Evolutionary conservation across 2,888 invertebrate genomes (phyloP).

Genomic region (Drosophila tanythrix): DNA sequence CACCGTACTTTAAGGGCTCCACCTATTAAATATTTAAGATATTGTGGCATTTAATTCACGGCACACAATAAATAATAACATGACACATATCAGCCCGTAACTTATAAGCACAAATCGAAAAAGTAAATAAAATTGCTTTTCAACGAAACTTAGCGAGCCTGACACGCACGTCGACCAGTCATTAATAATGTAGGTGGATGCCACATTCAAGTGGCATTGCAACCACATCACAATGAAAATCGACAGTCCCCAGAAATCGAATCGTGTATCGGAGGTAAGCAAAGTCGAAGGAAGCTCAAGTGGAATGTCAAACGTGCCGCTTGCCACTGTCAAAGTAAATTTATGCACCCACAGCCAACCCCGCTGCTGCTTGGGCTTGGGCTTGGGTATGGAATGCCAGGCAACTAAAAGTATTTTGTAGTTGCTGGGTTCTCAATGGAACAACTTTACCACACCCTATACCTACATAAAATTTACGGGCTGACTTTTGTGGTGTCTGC

Average conservation of each 20-base stretch:
- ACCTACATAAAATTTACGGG: slow-evolving; percentile 30
- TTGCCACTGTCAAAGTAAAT: slow-evolving; percentile 79
- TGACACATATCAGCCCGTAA: slow-evolving; percentile 66
- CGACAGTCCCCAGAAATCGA: slow-evolving; percentile 43
- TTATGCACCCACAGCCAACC: slow-evolving; percentile 63
- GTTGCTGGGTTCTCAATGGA: slow-evolving; percentile 37
- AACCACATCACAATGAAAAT: slow-evolving; percentile 56
- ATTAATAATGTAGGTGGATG: slow-evolving; percentile 77
- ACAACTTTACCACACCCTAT: slow-evolving; percentile 11
- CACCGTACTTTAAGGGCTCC: slow-evolving; percentile 38
- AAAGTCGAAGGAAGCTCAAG: slow-evolving; percentile 21
- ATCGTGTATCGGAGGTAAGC: slow-evolving; percentile 7
- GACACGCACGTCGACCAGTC: slow-evolving; percentile 79
- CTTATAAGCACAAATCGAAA: slow-evolving; percentile 68
- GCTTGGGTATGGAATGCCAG: slow-evolving; percentile 32
- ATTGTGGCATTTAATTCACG: slow-evolving; percentile 76
- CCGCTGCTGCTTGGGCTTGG: background rate
- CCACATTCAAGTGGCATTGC: slow-evolving; percentile 50
- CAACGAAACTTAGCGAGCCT: slow-evolving; percentile 73
- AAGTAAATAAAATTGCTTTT: slow-evolving; percentile 76
- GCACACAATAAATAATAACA: slow-evolving; percentile 77
- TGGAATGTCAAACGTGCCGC: slow-evolving; percentile 75
- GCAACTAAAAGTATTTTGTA: slow-evolving; percentile 74
- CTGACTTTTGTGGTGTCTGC: slow-evolving; percentile 65
- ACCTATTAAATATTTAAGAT: slow-evolving; percentile 72